These are phyloP conservation scores for Anolis sagrei DNA, from an alignment of 2,113 vertebrate species.

Conservation along the genomic window DNA sequence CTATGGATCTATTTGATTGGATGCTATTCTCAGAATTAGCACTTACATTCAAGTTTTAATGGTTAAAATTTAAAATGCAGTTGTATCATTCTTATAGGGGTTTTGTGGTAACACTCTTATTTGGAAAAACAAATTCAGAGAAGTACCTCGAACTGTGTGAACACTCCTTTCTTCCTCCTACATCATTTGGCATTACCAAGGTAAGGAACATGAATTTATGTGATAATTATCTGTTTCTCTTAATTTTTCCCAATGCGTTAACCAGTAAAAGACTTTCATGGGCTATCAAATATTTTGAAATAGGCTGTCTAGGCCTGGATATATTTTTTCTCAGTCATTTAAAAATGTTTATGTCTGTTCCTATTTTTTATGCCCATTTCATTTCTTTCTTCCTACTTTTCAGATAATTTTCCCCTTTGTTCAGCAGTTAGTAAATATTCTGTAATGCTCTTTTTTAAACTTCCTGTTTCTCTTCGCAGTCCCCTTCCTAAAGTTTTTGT, in stretches of 20 bases:
- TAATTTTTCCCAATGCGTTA: background rate
- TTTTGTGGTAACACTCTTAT: conserved; percentile 92
- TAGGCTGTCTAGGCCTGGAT: background rate
- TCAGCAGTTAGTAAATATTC: background rate
- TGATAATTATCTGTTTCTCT: background rate
- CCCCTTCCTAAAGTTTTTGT: background rate
- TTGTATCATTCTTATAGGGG: conserved; percentile 78
- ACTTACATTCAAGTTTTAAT: background rate
- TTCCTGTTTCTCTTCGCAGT: no score
- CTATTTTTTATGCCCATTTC: background rate
- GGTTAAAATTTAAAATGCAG: background rate
- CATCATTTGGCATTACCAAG: conserved; percentile 89
- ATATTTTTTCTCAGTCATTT: background rate
- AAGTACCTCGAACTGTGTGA: conserved; percentile 95
- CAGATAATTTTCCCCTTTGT: background rate
- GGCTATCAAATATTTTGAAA: background rate
- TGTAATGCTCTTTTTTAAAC: no score
- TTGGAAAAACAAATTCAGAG: conserved; percentile 97
- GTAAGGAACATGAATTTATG: conserved; percentile 70
- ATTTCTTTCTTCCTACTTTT: background rate
- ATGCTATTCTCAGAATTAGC: no score
- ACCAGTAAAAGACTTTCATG: background rate
- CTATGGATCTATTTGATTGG: no score
- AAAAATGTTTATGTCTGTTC: background rate
- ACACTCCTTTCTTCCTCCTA: conserved; percentile 91